Conservation (phyloP, 2,113 vertebrate species). For the Crotalus viridis region DNA sequence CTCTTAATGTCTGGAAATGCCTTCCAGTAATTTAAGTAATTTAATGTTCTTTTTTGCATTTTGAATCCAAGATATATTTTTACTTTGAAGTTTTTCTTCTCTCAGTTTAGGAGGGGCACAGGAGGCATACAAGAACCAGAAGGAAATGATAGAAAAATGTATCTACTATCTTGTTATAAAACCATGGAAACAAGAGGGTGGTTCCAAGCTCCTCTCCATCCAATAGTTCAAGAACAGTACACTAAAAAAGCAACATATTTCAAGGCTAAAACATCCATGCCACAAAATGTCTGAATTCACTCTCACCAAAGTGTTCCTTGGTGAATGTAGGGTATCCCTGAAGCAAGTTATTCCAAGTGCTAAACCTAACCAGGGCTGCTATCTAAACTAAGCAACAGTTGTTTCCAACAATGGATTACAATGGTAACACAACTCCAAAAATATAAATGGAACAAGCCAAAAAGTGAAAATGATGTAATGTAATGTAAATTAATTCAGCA, state of each 20-base stretch:
- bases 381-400: not conserved
- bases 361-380: not conserved
- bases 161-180: not conserved
- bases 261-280: not conserved
- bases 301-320: not conserved
- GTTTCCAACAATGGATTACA: not conserved
- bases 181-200: not conserved
- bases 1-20: not conserved
- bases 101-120: not conserved
- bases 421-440: not conserved
- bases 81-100: not conserved
- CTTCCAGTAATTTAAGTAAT: not conserved
- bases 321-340: not conserved
- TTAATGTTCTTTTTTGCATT: not conserved
- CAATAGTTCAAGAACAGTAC: not conserved
- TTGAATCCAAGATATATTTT: not conserved
- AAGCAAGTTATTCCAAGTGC: not conserved
- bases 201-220: not conserved
- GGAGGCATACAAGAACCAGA: not conserved
- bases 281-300: not conserved
- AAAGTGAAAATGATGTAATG: not conserved
- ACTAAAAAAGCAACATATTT: not conserved
- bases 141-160: not conserved
- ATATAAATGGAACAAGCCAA: not conserved
- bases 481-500: not conserved